Evolutionary conservation across 2,888 invertebrate species (phyloP).

Genomic region (Sphaeridia pumilis): DNA sequence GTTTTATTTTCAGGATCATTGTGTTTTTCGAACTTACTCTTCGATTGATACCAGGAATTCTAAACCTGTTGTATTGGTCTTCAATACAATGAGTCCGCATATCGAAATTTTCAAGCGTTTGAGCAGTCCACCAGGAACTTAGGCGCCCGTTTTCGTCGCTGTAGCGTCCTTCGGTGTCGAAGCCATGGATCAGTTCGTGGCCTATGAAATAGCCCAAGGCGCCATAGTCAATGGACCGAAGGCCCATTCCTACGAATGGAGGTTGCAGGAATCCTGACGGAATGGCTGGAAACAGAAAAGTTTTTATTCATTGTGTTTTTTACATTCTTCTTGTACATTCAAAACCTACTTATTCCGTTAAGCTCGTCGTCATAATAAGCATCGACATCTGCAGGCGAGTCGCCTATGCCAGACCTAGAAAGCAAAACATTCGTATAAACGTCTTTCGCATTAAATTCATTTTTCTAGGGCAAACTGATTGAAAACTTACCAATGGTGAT

Average conservation of each 20-base stretch:
- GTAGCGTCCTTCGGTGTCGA: conserved; percentile 79
- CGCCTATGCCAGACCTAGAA: conserved; percentile 19
- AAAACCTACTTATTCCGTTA: conserved; percentile 60
- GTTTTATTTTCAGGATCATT: too few species aligned
- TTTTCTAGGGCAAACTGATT: too few species aligned
- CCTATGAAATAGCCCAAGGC: conserved; percentile 87
- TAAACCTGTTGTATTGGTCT: conserved; percentile 56
- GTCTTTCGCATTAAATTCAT: too few species aligned
- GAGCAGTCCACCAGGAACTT: conserved; percentile 71
- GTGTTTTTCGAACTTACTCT: too few species aligned
- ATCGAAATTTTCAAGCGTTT: conserved; percentile 61
- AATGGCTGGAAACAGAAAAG: conserved; percentile 50
- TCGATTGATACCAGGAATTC: conserved; percentile 51
- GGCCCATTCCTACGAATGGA: conserved; percentile 69
- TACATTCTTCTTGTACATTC: too few species aligned
- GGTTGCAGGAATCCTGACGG: conserved; percentile 72
- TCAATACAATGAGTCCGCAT: conserved; percentile 65
- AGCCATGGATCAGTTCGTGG: conserved; percentile 84
- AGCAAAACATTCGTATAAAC: too few species aligned
- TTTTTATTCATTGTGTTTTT: neutral
- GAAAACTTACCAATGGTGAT: conserved; percentile 4
- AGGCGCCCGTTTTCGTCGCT: conserved; percentile 87
- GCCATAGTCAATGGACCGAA: conserved; percentile 58
- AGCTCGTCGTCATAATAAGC: conserved; percentile 60
- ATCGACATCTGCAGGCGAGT: conserved; percentile 54